These are phyloP conservation scores for Trachops cirrhosus DNA, from an alignment of 2,797 vertebrate genomes.

Conservation along the genomic window DNA sequence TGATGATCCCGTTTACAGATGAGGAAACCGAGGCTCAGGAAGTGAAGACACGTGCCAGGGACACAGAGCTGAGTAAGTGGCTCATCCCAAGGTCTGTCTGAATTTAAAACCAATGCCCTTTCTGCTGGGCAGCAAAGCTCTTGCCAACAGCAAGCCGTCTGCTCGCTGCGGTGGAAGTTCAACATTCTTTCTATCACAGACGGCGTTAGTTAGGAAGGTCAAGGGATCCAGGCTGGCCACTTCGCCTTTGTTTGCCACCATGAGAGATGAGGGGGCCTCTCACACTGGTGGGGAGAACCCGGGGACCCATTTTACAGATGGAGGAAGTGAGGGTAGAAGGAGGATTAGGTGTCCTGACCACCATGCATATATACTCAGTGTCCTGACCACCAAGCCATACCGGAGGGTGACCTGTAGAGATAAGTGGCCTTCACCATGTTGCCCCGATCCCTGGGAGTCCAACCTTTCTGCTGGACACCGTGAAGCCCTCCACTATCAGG, in stretches of 20 bases:
- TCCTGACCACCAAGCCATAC: not conserved
- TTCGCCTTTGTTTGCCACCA: not conserved
- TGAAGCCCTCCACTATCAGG: not conserved
- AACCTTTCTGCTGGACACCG: not conserved
- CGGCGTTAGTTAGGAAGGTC: not conserved
- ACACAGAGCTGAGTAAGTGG: not conserved
- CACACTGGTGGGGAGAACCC: not conserved
- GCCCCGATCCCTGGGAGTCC: not conserved
- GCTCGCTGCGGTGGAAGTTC: not conserved
- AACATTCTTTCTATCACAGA: not conserved
- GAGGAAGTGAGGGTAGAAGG: not conserved
- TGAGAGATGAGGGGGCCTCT: not conserved
- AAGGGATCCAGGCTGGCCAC: not conserved
- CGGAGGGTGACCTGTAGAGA: not conserved
- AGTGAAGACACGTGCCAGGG: not conserved
- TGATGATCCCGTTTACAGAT: not conserved
- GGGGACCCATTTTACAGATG: not conserved
- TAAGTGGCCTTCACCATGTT: not conserved
- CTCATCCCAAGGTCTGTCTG: not conserved
- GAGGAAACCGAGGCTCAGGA: not conserved
- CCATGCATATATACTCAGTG: fast-evolving
- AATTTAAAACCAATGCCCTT: not conserved
- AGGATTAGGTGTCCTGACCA: not conserved
- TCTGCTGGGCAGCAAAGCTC: not conserved
- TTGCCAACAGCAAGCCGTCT: not conserved